These are phyloP conservation scores for Plectrocnemia conspersa DNA, from an alignment of 1,140 invertebrate genomes.

Conservation along the genomic window DNA sequence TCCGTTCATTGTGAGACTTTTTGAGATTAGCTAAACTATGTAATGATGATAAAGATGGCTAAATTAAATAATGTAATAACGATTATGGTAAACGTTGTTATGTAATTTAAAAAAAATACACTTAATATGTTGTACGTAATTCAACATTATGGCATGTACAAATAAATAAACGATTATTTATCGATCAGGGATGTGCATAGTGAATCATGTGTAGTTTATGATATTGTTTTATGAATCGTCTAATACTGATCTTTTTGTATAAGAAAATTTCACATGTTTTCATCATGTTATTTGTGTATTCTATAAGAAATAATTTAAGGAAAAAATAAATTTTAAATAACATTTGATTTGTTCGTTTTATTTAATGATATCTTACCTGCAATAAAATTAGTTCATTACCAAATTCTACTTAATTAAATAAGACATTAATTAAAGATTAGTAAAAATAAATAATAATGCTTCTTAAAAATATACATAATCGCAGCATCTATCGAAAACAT, in stretches of 20 bases:
- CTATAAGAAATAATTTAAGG: slow-evolving; percentile 16
- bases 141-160: slow-evolving; percentile 13
- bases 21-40: slow-evolving; percentile 22
- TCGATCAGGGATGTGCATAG: slow-evolving; percentile 31
- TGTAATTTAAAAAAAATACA: slow-evolving; percentile 15
- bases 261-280: slow-evolving; percentile 30
- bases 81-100: no score
- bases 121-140: no score
- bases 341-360: background rate
- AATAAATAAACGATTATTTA: no score
- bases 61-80: no score
- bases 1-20: slow-evolving; percentile 5
- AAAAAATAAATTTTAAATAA: slow-evolving; percentile 5
- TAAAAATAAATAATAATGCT: no score
- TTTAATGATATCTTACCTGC: no score
- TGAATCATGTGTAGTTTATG: slow-evolving; percentile 23
- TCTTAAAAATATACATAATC: no score
- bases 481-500: no score
- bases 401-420: no score
- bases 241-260: slow-evolving; percentile 31
- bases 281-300: slow-evolving; percentile 33
- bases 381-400: no score
- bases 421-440: no score
- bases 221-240: slow-evolving; percentile 18
- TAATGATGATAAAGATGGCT: no score